Conservation (phyloP, 2,797 vertebrate species). For the Halcyon smyrnensis region DNA sequence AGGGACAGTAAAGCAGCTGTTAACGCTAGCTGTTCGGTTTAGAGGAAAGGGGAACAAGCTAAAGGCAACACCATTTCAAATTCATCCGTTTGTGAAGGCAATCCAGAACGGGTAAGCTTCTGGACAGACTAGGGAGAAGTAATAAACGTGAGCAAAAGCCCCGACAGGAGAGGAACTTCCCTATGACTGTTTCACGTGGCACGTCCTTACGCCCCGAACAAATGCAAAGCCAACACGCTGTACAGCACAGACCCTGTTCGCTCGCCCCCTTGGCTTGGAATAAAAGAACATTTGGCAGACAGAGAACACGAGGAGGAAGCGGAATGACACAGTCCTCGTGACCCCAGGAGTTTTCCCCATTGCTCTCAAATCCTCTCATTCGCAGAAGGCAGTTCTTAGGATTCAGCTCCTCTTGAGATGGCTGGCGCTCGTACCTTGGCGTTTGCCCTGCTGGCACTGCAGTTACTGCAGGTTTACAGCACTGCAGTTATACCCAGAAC, state of each 20-base stretch:
- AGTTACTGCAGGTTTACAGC: neutral
- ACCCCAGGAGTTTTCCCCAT: neutral
- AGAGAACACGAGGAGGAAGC: neutral
- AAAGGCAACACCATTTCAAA: neutral
- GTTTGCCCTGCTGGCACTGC: neutral
- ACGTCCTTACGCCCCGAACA: neutral
- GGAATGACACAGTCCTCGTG: neutral
- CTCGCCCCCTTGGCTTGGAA: neutral
- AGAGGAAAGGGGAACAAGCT: neutral
- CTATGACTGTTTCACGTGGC: neutral
- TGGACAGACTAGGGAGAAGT: neutral
- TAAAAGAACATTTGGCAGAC: neutral
- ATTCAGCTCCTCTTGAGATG: neutral
- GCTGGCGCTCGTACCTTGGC: neutral
- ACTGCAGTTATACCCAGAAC: neutral
- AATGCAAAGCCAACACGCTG: neutral
- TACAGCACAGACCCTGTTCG: neutral
- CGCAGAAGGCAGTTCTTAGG: neutral
- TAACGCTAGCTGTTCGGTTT: neutral
- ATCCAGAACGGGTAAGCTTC: neutral
- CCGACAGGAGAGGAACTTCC: neutral
- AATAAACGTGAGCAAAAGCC: neutral
- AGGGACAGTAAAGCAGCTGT: conserved; percentile 24
- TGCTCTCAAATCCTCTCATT: neutral
- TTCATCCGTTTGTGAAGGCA: rapidly evolving